These are phyloP conservation scores for Argyrosomus regius DNA, from an alignment of 2,797 vertebrate species.

Conservation along the genomic window DNA sequence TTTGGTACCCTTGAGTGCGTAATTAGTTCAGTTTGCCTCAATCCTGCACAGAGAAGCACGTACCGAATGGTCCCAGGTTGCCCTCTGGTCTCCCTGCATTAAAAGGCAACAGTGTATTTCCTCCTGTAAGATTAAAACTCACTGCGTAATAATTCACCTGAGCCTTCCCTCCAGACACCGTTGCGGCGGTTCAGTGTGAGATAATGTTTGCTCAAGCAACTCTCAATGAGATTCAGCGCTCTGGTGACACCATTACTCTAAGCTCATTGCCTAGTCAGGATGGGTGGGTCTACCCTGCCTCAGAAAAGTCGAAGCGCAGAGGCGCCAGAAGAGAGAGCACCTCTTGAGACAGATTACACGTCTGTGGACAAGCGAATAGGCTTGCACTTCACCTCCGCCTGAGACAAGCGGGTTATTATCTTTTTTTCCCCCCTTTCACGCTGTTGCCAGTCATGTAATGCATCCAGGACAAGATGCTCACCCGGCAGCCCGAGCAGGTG, in stretches of 20 bases:
- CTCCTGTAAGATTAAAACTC: conserved; percentile 70
- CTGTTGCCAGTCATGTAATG: conserved; percentile 70
- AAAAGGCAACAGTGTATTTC: conserved; percentile 66
- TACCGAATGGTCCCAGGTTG: conserved; percentile 55
- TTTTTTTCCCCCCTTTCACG: conserved; percentile 22
- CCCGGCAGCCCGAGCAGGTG: conserved; percentile 71
- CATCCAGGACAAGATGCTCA: conserved; percentile 65
- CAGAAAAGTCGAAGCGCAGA: conserved; percentile 62
- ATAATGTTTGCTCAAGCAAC: conserved; percentile 82
- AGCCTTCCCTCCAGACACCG: conserved; percentile 58
- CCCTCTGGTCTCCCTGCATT: conserved; percentile 53
- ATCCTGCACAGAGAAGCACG: conserved; percentile 44
- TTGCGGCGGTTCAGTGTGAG: conserved; percentile 64
- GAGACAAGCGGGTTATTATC: conserved; percentile 73
- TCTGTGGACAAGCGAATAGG: conserved; percentile 72
- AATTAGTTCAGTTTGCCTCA: conserved; percentile 76
- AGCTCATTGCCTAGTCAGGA: conserved; percentile 74
- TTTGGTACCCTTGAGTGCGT: conserved; percentile 66
- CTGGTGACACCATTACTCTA: conserved; percentile 77
- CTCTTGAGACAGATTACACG: conserved; percentile 80
- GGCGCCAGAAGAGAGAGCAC: conserved; percentile 70
- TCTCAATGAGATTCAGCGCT: conserved; percentile 76
- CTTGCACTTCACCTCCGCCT: conserved; percentile 70
- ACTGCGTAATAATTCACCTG: conserved; percentile 68
- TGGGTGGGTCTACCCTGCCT: conserved; percentile 62